Percentiles rank a stretch among this genome's conserved stretches.
phyloP scores from a whole-genome alignment of 2,797 vertebrate species.

The Malurus splendens region DNA sequence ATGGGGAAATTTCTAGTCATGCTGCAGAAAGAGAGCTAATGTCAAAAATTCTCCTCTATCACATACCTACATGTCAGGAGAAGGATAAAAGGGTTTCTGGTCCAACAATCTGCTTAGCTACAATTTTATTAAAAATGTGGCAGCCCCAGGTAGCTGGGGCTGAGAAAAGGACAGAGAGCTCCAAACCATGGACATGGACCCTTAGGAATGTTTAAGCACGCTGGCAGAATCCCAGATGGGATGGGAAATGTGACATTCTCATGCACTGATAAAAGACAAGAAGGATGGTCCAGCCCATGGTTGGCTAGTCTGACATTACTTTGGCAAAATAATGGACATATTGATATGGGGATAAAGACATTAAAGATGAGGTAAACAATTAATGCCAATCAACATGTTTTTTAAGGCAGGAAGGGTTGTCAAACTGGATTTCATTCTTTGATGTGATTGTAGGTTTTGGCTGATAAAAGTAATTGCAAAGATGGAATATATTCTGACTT shows the following conservation, averaged over 20 bases:
- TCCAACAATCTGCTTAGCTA: background rate
- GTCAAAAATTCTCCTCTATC: background rate
- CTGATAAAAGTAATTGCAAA: slow-evolving; percentile 42
- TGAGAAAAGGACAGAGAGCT: background rate
- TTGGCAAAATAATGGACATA: slow-evolving; percentile 11
- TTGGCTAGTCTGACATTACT: background rate
- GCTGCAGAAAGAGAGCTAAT: background rate
- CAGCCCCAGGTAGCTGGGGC: background rate
- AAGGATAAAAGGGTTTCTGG: background rate
- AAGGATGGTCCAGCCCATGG: background rate
- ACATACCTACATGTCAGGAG: background rate
- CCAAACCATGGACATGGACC: rapidly evolving
- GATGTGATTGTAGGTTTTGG: slow-evolving; percentile 33
- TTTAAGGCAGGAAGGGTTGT: slow-evolving; percentile 34
- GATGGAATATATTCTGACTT: slow-evolving; percentile 17
- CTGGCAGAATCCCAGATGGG: background rate
- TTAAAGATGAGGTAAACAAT: slow-evolving; percentile 37
- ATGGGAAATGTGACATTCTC: background rate
- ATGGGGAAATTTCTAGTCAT: background rate
- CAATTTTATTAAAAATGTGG: background rate
- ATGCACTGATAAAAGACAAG: background rate
- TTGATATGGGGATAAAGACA: background rate
- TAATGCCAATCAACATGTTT: slow-evolving; percentile 22
- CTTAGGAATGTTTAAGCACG: background rate
- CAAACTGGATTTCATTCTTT: slow-evolving; percentile 13